Conservation (phyloP, 1,140 invertebrate species). For the Thalassaphorura encarpata region DNA sequence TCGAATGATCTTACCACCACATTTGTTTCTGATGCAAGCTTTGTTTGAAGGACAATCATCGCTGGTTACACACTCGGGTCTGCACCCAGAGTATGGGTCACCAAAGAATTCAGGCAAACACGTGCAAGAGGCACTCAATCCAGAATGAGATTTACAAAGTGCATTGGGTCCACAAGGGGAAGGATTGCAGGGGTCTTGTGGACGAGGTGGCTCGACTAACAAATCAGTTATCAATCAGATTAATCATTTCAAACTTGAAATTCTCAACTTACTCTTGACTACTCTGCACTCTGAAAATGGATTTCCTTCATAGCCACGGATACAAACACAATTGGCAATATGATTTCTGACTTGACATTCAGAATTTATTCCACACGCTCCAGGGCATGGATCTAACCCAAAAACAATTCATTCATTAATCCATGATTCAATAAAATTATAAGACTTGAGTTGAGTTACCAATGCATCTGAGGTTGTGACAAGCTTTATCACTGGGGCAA, state of each 20-base stretch:
- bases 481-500: constrained; percentile 54
- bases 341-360: constrained; percentile 53
- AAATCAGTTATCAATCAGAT: too few species aligned
- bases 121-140: not conserved
- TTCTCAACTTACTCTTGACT: too few species aligned
- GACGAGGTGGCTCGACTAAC: too few species aligned
- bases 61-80: constrained; percentile 56
- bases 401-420: constrained; percentile 39
- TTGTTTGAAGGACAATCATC: constrained; percentile 36
- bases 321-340: constrained; percentile 56
- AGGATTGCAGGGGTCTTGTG: constrained; percentile 32
- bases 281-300: not conserved
- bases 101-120: constrained; percentile 48
- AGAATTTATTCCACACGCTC: constrained; percentile 50
- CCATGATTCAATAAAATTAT: too few species aligned
- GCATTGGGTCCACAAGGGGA: constrained; percentile 35
- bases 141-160: constrained; percentile 43
- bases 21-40: constrained; percentile 35
- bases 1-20: constrained; percentile 36
- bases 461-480: constrained; percentile 57
- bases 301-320: not conserved
- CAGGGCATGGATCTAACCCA: constrained; percentile 34
- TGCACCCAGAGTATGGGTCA: constrained; percentile 61
- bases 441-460: constrained; percentile 44
- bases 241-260: too few species aligned